phyloP scores from a whole-genome alignment of 2,888 invertebrate genomes.

The Netelia virgata region DNA sequence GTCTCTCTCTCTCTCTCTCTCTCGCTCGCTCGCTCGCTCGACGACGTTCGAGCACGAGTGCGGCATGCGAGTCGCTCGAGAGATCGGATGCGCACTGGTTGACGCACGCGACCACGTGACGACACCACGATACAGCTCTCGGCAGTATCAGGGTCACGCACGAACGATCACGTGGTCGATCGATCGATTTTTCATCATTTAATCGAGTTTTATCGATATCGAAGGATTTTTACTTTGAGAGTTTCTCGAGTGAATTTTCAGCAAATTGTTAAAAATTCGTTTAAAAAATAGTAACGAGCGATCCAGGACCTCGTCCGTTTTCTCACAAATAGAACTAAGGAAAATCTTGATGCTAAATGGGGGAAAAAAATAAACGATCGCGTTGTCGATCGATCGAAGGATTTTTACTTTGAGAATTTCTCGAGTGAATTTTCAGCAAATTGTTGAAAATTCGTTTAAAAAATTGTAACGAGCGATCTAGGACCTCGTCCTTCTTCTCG shows the following conservation, averaged over 20 bases:
- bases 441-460: no score
- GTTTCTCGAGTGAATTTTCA: neutral
- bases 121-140: conserved; percentile 15
- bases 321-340: neutral
- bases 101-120: conserved; percentile 51
- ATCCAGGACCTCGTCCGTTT: neutral
- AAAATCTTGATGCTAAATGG: no score
- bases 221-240: neutral
- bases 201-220: neutral
- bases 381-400: no score
- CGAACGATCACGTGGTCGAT: conserved; percentile 11
- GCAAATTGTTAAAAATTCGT: neutral
- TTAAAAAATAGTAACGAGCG: neutral
- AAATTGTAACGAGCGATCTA: no score
- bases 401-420: no score
- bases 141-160: conserved; percentile 50
- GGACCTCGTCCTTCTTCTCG: no score
- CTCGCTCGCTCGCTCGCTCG: no score
- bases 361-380: no score
- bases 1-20: neutral
- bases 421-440: no score
- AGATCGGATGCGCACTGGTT: conserved; percentile 27
- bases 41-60: conserved; percentile 28
- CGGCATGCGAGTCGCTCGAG: conserved; percentile 4
- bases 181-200: no score